Evolutionary conservation across 1,140 invertebrate genomes (phyloP).

Genomic region (Manduca sexta): DNA sequence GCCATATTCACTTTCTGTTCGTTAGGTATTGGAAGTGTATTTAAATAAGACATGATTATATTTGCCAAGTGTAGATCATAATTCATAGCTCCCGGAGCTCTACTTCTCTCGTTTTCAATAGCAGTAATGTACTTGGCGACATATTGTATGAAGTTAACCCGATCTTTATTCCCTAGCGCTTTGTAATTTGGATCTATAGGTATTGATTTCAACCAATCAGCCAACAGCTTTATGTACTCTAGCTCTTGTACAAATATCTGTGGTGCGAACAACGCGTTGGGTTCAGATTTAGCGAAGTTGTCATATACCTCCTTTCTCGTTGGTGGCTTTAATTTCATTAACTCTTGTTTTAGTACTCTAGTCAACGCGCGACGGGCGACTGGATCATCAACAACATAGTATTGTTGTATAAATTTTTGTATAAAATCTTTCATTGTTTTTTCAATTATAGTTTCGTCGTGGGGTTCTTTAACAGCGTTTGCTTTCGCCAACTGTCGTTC

Average conservation of each 20-base stretch:
- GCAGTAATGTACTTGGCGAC: constrained; percentile 30
- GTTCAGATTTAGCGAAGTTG: constrained; percentile 10
- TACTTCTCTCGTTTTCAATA: constrained; percentile 21
- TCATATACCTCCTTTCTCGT: constrained; percentile 20
- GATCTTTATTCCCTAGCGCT: constrained; percentile 11
- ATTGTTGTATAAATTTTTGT: constrained; percentile 28
- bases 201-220: constrained; percentile 33
- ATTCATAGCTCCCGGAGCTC: constrained; percentile 14
- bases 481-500: background rate
- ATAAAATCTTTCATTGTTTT: constrained; percentile 28
- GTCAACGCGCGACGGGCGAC: constrained; percentile 22
- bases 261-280: constrained; percentile 6
- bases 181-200: constrained; percentile 28
- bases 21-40: constrained; percentile 11
- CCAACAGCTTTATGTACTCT: constrained; percentile 31
- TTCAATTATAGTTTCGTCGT: constrained; percentile 8
- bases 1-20: constrained; percentile 13
- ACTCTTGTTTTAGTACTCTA: constrained; percentile 26
- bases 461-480: background rate
- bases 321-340: constrained; percentile 23
- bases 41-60: constrained; percentile 10
- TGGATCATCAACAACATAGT: constrained; percentile 24
- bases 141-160: constrained; percentile 25
- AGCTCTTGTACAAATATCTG: constrained; percentile 25
- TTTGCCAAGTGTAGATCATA: constrained; percentile 22